These are phyloP conservation scores for Prionailurus viverrinus DNA, from an alignment of 2,113 vertebrate genomes.

Conservation along the genomic window DNA sequence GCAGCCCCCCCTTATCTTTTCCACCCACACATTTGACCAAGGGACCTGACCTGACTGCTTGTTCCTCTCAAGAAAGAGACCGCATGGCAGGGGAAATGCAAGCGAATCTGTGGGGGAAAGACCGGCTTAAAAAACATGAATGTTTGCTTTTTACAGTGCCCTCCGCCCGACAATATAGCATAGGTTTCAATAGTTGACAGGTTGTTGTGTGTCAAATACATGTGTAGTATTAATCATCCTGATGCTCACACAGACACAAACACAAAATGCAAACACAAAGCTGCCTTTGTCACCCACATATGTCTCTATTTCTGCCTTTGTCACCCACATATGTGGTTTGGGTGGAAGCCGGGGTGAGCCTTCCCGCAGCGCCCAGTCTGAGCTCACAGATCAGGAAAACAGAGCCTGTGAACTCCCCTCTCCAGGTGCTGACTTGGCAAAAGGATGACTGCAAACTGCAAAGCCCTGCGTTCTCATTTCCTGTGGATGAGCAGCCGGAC, in stretches of 20 bases:
- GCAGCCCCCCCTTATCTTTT: fast-evolving
- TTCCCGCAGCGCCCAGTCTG: neutral
- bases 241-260: neutral
- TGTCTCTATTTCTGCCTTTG: neutral
- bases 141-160: neutral
- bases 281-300: neutral
- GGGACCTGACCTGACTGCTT: neutral
- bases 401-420: neutral
- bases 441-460: neutral
- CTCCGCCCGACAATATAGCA: neutral
- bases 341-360: neutral
- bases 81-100: neutral
- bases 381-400: neutral
- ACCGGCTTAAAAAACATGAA: neutral
- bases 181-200: neutral
- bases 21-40: conserved; percentile 1
- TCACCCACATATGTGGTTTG: neutral
- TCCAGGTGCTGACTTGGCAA: neutral
- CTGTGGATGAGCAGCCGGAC: neutral
- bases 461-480: neutral
- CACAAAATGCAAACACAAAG: neutral
- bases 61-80: conserved; percentile 3
- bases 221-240: neutral
- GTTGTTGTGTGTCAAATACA: neutral
- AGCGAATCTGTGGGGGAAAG: neutral